Base-by-base conservation (phyloP, 2,888 invertebrate genomes). In the Seira musarum region DNA sequence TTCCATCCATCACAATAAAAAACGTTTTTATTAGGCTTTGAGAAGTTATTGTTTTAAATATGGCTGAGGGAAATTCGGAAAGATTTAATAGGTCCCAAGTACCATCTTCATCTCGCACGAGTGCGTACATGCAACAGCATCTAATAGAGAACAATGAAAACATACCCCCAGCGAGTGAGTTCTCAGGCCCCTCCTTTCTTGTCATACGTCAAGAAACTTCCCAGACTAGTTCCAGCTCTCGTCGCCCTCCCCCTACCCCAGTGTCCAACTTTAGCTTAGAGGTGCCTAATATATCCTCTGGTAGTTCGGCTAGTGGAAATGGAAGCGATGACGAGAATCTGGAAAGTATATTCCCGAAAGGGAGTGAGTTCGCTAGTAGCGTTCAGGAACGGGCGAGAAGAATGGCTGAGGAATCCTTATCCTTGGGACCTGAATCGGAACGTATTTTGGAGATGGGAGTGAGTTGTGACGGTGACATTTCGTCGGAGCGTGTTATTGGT, bases 231-330 rank as follows among this genome's bases (percentile, higher is more conserved):
- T 1, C 15, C 1, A 1, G 21, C n/a, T 24, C 70, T 10, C 8
- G 60, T 13, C 60, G 70, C 35, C 60, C 35, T 8, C 61, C 46
- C n/a, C 70, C 70, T 15, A 76, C 76, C 10, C 76, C 76, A 6
- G 24, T 53, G 8, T 76, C 76, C 3, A 76, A 76, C 57, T 76
- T 76, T 69, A 64, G 49, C 30, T 46, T 76, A 21, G 21, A 21
- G 0, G 17, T 22, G n/a, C 76, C 68, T 0, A 67, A 75, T 2
- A 1, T 68, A 15, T 76, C 69, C 1, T 69, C 76, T 3, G 25
- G 0, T 35, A 60, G 6, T n/a, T 40, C 17, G 17, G 21, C n/a
- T n/a, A 30, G 6, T 30, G 19, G 24, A 10, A n/a, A 57, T 17
- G 22, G 67, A 40, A 63, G 15, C 24, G 57, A 25, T 21, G 64